Evolutionary conservation across 2,797 vertebrate species (phyloP).

Genomic region (Delichon dasypus): DNA sequence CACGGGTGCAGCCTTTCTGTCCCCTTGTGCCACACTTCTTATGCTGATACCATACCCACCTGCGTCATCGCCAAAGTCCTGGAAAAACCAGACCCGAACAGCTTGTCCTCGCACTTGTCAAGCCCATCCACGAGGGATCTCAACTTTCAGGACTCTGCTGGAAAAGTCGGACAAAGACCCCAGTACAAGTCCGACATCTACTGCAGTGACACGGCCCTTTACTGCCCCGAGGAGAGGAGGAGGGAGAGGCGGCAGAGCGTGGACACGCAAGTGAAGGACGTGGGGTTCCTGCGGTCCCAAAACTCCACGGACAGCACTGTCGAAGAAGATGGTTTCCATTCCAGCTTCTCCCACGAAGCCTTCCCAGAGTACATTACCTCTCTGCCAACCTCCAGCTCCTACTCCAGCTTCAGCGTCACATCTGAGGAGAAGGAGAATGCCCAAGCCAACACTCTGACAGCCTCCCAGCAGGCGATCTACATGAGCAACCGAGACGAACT

Average conservation of each 20-base stretch:
- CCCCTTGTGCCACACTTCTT: constrained; percentile 82
- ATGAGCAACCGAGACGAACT: constrained; percentile 86
- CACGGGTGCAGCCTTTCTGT: constrained; percentile 80
- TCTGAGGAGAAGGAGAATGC: constrained; percentile 88
- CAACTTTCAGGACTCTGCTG: constrained; percentile 78
- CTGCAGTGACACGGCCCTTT: constrained; percentile 92
- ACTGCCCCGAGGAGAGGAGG: constrained; percentile 88
- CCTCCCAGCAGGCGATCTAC: constrained; percentile 90
- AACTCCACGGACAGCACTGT: constrained; percentile 89
- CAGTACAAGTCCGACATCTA: constrained; percentile 89
- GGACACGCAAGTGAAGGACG: constrained; percentile 80
- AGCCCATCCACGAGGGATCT: constrained; percentile 81
- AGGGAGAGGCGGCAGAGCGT: constrained; percentile 85
- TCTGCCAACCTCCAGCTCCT: constrained; percentile 89
- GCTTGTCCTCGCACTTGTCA: constrained; percentile 85
- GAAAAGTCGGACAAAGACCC: constrained; percentile 78
- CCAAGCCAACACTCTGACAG: constrained; percentile 85
- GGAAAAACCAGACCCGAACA: constrained; percentile 88
- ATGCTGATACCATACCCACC: constrained; percentile 84
- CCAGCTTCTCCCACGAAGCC: constrained; percentile 84
- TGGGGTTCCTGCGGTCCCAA: constrained; percentile 82
- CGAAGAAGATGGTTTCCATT: constrained; percentile 86
- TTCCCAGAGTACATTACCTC: constrained; percentile 86
- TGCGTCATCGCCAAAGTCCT: constrained; percentile 87
- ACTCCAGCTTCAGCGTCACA: constrained; percentile 92